Conservation (phyloP, 2,888 invertebrate species). For the Drosophila affinis region DNA sequence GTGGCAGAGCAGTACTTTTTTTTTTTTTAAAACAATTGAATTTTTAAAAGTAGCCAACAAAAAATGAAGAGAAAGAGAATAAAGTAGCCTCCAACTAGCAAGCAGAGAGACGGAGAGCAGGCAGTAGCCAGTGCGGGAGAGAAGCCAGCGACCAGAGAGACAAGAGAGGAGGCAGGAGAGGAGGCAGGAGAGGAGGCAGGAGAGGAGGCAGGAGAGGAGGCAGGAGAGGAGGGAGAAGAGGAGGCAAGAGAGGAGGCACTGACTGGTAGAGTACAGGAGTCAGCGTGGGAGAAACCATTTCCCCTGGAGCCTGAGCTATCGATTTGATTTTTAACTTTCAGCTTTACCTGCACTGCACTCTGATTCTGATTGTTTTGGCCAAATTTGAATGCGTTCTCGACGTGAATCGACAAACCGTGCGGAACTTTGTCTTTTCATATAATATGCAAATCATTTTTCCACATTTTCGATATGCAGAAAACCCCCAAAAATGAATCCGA, state of each 20-base stretch:
- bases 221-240: no score
- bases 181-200: not conserved
- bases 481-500: constrained; percentile 5
- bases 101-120: not conserved
- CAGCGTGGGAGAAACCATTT: not conserved
- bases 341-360: constrained; percentile 9
- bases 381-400: constrained; percentile 18
- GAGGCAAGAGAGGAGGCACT: not conserved
- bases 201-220: no score
- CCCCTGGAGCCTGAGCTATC: constrained; percentile 20
- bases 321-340: constrained; percentile 42
- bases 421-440: constrained; percentile 31
- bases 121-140: not conserved
- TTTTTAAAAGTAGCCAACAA: constrained; percentile 65
- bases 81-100: constrained; percentile 15
- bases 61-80: constrained; percentile 16
- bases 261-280: not conserved
- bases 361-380: constrained; percentile 25
- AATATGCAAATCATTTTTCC: constrained; percentile 51
- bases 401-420: not conserved
- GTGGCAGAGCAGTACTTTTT: constrained; percentile 46
- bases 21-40: constrained; percentile 67
- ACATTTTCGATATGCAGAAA: constrained; percentile 18
- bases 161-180: not conserved
- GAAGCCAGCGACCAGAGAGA: not conserved